Evolutionary conservation across 2,888 invertebrate genomes (phyloP), one percentile per base, ranked within the genome.

Genomic region (Perizoma affinitatum): DNA sequence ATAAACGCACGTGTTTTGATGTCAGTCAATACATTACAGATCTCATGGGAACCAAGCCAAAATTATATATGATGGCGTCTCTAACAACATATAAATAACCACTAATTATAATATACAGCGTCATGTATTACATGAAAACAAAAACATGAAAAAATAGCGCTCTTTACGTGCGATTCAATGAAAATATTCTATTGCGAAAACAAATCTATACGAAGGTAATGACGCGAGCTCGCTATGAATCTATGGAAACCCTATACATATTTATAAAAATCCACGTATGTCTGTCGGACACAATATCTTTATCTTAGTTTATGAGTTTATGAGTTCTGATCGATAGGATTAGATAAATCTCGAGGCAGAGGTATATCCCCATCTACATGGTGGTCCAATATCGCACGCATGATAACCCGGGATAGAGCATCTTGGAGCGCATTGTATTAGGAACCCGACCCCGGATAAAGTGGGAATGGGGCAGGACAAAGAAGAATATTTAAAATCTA

Each of bases 181-280:
- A 64, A 77, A 74, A 75, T 76, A 74, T 73, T 72, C 70, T 67
- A 67, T 63, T 66, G 67, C 65, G 63, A 73, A 71, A 74, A 70
- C 74, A 75, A 70, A 71, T 80, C 79, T 79, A 84, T 85, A 83
- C 75, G 66, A 82, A 85, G 81, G 86, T 85, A 88, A 87, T 88
- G 88, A 87, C 72, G 84, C 87, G 87, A 73, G 73, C 64, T 76
- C 67, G 69, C 69, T 69, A 74, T 74, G 73, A 74, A 75, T 76
- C 74, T 69, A 78, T 76, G 75, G 75, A 75, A 79, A 76, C 44
- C 11, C 11, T 43, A 4, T 10, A 9, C n/a, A 43, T 43, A 40
- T 56, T 8, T n/a, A 9, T 9, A 9, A 22, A 45, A 42, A 8
- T 1, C 5, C 10, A 4, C 10, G 36, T 33, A 7, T 36, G 53